These are phyloP conservation scores for Lethrus apterus DNA, from an alignment of 1,140 invertebrate species.

Conservation along the genomic window DNA sequence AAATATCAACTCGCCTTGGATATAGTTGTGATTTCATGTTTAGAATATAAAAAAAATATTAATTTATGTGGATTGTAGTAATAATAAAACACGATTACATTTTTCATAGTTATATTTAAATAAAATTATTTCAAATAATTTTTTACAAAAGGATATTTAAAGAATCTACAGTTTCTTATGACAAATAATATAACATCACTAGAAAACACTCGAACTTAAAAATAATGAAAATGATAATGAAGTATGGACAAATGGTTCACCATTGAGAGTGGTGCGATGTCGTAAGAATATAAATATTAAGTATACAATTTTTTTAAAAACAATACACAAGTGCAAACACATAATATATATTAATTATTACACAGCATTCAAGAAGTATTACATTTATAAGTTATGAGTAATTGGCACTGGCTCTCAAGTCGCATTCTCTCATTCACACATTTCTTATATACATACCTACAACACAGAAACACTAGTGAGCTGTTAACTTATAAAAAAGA, in stretches of 20 bases:
- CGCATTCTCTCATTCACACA: constrained; percentile 1
- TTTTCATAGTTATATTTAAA: constrained; percentile 8
- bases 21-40: no score
- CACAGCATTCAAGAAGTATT: constrained; percentile 35
- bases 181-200: constrained; percentile 15
- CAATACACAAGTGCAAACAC: constrained; percentile 39
- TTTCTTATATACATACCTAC: constrained; percentile 28
- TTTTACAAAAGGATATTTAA: constrained; percentile 11
- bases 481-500: constrained; percentile 21
- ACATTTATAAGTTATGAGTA: constrained; percentile 33
- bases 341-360: constrained; percentile 34
- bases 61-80: no score
- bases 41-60: no score
- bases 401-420: constrained; percentile 32
- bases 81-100: no score
- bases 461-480: constrained; percentile 27
- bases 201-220: constrained; percentile 20
- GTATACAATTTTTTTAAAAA: constrained; percentile 32
- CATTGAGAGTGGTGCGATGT: constrained; percentile 21
- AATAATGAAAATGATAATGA: constrained; percentile 21
- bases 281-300: constrained; percentile 36
- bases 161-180: constrained; percentile 10
- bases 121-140: constrained; percentile 11
- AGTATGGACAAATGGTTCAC: constrained; percentile 27
- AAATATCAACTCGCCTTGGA: no score